Conservation (phyloP, 64 coral and sea anemone genomes). For the Hydrozoanthus tunicans region DNA sequence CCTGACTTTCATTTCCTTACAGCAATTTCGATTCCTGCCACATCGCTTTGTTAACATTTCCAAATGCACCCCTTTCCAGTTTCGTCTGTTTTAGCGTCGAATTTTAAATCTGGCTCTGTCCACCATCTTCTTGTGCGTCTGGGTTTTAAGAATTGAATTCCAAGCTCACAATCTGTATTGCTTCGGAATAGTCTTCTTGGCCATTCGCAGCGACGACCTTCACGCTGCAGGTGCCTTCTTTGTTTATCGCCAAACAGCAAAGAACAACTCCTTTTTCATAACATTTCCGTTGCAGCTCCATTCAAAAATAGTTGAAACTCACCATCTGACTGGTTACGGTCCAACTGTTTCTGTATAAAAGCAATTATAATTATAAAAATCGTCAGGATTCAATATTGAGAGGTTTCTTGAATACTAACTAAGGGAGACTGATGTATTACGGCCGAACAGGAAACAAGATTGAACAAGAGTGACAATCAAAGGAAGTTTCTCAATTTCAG, state of each 20-base stretch:
- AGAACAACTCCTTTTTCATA: neutral
- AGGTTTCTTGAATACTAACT: no score
- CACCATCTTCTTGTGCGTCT: neutral
- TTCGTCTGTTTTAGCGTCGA: slow-evolving; percentile 6
- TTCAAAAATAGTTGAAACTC: neutral
- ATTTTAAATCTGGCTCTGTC: neutral
- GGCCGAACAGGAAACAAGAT: no score
- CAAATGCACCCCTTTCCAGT: slow-evolving; percentile 36
- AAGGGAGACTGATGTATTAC: no score
- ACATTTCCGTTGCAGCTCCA: neutral
- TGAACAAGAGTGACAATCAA: no score
- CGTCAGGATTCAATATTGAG: no score
- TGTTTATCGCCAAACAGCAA: neutral
- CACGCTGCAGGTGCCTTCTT: slow-evolving; percentile 12
- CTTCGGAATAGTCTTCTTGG: neutral
- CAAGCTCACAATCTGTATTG: slow-evolving; percentile 3
- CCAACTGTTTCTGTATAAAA: no score
- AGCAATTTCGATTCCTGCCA: neutral
- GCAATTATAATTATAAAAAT: no score
- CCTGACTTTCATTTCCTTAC: slow-evolving; percentile 12
- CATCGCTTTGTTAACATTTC: neutral
- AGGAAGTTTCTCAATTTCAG: no score
- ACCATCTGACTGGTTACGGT: neutral
- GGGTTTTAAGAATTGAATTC: neutral
- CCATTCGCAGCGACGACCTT: slow-evolving; percentile 7